Conservation (phyloP, 2,113 vertebrate species). For the Coptodon rendalli region DNA sequence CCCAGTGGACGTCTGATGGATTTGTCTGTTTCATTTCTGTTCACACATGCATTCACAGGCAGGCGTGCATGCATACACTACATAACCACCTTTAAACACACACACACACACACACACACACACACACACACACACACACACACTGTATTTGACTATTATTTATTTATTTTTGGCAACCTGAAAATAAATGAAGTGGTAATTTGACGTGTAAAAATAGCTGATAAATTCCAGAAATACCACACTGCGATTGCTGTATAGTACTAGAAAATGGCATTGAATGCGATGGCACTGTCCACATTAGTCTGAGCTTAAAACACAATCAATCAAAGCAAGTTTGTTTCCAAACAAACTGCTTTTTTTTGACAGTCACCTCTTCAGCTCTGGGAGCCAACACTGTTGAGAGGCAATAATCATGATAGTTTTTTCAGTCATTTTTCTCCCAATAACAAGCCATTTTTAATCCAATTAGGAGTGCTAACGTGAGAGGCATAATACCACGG, state of each 20-base stretch:
- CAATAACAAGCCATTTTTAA: conserved; percentile 73
- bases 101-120: background rate
- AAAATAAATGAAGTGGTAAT: background rate
- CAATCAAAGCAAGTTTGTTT: background rate
- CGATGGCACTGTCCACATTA: background rate
- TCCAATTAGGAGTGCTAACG: conserved; percentile 68
- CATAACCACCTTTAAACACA: background rate
- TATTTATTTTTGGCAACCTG: background rate
- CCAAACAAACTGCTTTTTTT: background rate
- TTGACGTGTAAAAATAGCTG: background rate
- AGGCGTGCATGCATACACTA: background rate
- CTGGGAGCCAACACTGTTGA: conserved; percentile 50
- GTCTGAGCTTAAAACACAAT: background rate
- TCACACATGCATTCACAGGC: conserved; percentile 29
- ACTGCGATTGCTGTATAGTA: background rate
- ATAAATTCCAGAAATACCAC: background rate
- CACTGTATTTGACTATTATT: background rate
- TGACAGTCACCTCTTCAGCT: conserved; percentile 40
- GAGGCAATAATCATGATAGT: conserved; percentile 66
- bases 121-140: background rate
- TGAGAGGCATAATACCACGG: conserved; percentile 67
- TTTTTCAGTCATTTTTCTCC: conserved; percentile 66
- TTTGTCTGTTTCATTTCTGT: conserved; percentile 50
- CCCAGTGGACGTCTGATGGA: conserved; percentile 60
- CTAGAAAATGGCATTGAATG: background rate